Evolutionary conservation across 2,888 invertebrate species (phyloP).

Genomic region (Ctena decussata): DNA sequence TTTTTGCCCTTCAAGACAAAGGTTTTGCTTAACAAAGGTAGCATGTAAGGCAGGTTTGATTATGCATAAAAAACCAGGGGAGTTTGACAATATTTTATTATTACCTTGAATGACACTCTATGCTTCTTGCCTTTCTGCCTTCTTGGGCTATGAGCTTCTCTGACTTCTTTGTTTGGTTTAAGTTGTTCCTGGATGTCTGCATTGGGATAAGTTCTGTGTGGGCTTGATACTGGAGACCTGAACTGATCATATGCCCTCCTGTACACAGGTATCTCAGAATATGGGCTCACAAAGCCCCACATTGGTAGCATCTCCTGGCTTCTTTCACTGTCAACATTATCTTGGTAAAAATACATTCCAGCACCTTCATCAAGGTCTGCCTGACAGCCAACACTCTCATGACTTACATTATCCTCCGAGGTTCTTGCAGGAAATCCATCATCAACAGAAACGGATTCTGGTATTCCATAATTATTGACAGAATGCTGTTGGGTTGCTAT

Average conservation of each 20-base stretch:
- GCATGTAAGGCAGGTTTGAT: no score
- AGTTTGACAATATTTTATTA: no score
- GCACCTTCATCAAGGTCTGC: neutral
- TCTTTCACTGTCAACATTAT: neutral
- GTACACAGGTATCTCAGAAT: slow-evolving; percentile 5
- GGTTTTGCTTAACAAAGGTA: no score
- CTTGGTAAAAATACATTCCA: neutral
- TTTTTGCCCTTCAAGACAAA: no score
- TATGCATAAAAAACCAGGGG: no score
- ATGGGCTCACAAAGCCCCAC: neutral
- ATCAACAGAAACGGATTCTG: neutral
- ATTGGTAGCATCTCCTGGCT: neutral
- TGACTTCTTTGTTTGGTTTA: neutral
- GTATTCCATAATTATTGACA: neutral
- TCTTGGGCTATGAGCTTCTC: slow-evolving; percentile 35
- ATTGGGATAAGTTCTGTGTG: neutral
- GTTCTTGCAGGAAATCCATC: neutral
- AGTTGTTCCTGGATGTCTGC: neutral
- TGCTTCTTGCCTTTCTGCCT: slow-evolving; percentile 57
- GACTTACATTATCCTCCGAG: neutral
- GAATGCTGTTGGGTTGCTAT: neutral
- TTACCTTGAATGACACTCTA: slow-evolving; percentile 61
- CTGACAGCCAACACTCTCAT: slow-evolving; percentile 3
- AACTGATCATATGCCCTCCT: slow-evolving; percentile 3
- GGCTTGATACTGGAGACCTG: neutral